Conservation (phyloP, 2,797 vertebrate species). For the Parambassis ranga region DNA sequence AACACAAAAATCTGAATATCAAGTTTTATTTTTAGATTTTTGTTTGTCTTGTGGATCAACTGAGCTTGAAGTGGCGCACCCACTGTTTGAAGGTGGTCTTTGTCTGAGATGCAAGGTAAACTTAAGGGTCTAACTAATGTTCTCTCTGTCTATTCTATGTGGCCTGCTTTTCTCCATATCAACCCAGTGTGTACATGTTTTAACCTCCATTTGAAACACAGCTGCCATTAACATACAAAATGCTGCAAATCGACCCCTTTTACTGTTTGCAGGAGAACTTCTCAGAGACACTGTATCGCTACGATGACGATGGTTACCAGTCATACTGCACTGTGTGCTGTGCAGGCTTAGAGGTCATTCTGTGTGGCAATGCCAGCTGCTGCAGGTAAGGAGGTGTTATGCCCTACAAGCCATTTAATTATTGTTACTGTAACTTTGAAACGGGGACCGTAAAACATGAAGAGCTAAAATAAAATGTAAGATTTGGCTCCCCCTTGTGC, state of each 20-base stretch:
- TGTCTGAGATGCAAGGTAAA: conserved; percentile 83
- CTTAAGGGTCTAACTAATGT: neutral
- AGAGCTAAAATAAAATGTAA: no score
- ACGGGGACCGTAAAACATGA: no score
- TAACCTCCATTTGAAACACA: conserved; percentile 27
- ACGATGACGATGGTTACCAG: conserved; percentile 85
- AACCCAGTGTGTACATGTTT: conserved; percentile 22
- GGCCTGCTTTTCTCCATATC: conserved; percentile 14
- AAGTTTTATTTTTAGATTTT: conserved; percentile 70
- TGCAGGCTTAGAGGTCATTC: conserved; percentile 77
- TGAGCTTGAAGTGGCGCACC: conserved; percentile 70
- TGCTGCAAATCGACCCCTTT: neutral
- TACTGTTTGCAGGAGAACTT: conserved; percentile 76
- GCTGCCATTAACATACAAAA: conserved; percentile 13
- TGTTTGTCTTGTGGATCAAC: conserved; percentile 78
- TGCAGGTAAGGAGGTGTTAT: conserved; percentile 72
- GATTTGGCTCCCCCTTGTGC: no score
- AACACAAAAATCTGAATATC: neutral
- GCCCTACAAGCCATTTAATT: neutral
- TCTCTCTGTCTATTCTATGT: neutral
- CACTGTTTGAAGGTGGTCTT: conserved; percentile 81
- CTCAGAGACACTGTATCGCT: conserved; percentile 79
- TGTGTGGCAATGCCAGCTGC: conserved; percentile 82
- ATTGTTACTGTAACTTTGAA: rapidly evolving
- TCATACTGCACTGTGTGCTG: conserved; percentile 85